Evolutionary conservation across 1,140 invertebrate genomes (phyloP).

Genomic region (Manduca sexta): DNA sequence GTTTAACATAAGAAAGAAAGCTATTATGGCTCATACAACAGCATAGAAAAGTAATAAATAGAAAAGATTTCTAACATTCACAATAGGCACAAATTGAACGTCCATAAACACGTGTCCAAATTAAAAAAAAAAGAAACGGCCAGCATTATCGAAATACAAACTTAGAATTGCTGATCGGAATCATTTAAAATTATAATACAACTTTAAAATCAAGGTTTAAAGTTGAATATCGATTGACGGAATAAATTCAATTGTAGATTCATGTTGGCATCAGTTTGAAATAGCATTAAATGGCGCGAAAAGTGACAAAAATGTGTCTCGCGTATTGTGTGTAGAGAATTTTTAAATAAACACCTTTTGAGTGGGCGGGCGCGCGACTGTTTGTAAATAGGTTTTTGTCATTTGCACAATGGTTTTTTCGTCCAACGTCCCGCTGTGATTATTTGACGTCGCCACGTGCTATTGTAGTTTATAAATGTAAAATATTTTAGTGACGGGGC

Average conservation of each 20-base stretch:
- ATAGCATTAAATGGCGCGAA: conserved; percentile 70
- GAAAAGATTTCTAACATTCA: conserved; percentile 34
- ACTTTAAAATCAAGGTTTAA: not conserved
- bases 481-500: too few relatives aligned
- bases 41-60: conserved; percentile 50
- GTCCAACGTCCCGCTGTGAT: conserved; percentile 15
- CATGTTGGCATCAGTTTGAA: conserved; percentile 23
- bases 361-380: conserved; percentile 65
- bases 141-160: conserved; percentile 14
- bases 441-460: conserved; percentile 40
- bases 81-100: conserved; percentile 59
- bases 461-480: conserved; percentile 4
- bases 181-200: not conserved
- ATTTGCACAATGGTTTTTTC: conserved; percentile 40
- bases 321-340: conserved; percentile 55
- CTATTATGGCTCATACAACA: conserved; percentile 9
- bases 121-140: conserved; percentile 28
- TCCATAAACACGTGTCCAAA: conserved; percentile 56
- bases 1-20: not conserved
- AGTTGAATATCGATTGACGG: not conserved
- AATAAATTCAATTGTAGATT: not conserved
- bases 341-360: conserved; percentile 72
- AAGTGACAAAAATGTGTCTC: conserved; percentile 55
- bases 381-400: conserved; percentile 70
- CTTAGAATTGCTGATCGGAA: conserved; percentile 1